Base-by-base conservation (phyloP, 2,888 invertebrate species). In the Eledona agricola region DNA sequence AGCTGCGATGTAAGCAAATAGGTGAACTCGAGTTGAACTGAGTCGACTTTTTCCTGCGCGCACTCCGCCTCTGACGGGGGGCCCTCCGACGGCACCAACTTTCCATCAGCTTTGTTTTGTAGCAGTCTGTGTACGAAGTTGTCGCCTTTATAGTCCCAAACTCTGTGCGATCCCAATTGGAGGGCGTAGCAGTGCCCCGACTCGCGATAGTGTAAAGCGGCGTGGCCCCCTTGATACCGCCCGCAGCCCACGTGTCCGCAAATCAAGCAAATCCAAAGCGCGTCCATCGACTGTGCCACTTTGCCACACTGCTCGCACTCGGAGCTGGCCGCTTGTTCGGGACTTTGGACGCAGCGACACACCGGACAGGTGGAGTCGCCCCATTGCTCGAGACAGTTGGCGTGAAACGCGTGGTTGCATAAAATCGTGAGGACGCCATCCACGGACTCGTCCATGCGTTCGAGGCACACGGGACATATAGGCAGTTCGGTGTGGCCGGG, bases 61-160 rank as follows among this genome's bases (percentile, higher is more conserved):
- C 74, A 78, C 57, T 80, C 81, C 29, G 80, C 80, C 60, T 83
- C 84, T 32, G 81, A 80, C 12, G 82, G 80, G 1, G 84, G 85
- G 0, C 87, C 87, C 45, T 85, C 85, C 0, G 86, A 81, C 6
- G 90, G 87, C 6, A 99, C 96, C 68, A 97, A 81, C 77, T 98
- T 98, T 11, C 97, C 98, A 79, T 98, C 98, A 6, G 87, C 86
- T 79, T 98, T 96, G 77, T 94, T 97, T 79, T 97, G 97, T 11
- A 99, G 86, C 22, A 99, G 80, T 6, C 99, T 86, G 78, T 96
- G 96, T 4, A 96, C 96, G 78, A 94, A 96, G 76, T 93, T 95
- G 77, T 96, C 96, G 63, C 97, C 97, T 38, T 96, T 96, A 74
- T 99, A 99, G 73, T 99, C 99, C 99, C 99, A 99, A 0, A 99